A percentile compares a stretch with the other conserved stretches of the same genome.
phyloP scores from a whole-genome alignment of 2,113 vertebrate genomes.

The Agapornis roseicollis region DNA sequence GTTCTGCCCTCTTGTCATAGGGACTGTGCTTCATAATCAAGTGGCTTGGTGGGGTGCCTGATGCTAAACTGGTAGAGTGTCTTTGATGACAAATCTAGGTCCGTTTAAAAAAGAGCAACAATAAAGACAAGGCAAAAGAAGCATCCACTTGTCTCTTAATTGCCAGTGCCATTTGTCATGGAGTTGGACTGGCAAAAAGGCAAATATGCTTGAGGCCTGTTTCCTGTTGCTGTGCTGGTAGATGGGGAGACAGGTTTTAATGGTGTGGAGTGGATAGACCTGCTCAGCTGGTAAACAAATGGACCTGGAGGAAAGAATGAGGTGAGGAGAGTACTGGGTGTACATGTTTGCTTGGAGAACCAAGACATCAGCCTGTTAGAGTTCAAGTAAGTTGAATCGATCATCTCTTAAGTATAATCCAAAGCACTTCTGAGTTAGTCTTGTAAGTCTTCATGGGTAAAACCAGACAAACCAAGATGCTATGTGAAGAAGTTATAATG shows the following conservation, averaged over 20 bases:
- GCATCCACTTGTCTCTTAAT: not conserved
- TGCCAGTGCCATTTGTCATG: not conserved
- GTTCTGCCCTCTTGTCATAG: not conserved
- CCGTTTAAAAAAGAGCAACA: not conserved
- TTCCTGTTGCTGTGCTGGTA: not conserved
- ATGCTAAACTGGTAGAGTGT: not conserved
- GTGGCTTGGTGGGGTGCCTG: not conserved
- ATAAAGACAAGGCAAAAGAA: not conserved
- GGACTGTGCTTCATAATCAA: not conserved
- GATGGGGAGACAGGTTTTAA: not conserved
- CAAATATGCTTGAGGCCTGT: not conserved
- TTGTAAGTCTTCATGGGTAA: not conserved
- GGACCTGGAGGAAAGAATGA: not conserved
- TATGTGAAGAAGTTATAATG: not conserved
- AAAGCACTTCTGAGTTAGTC: not conserved
- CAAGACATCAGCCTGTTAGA: not conserved
- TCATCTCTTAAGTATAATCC: not conserved
- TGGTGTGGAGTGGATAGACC: not conserved
- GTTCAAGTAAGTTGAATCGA: not conserved
- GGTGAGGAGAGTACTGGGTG: not conserved
- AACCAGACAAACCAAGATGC: not conserved
- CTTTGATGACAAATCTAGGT: not conserved
- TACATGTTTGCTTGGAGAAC: fast-evolving
- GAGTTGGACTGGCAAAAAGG: not conserved
- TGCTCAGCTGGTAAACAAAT: not conserved